A percentile compares a stretch with the other conserved stretches of the same genome.
Evolutionary conservation across 2,797 vertebrate species (phyloP).

Genomic region (Amphiprion clarkii): DNA sequence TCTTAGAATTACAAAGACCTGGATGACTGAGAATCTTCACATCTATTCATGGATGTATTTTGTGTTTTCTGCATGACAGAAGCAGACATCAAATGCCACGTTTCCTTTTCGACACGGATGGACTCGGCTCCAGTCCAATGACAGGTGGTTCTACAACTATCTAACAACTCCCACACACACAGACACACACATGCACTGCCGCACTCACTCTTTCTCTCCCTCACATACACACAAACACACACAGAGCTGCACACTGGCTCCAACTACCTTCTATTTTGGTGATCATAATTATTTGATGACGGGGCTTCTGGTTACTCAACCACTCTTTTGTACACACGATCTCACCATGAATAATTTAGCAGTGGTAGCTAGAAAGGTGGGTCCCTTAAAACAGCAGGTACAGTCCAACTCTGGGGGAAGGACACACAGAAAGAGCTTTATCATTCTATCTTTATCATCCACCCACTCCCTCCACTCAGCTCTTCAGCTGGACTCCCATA

Average conservation of each 20-base stretch:
- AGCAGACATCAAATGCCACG: conserved; percentile 36
- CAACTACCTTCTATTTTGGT: conserved; percentile 68
- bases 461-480: conserved; percentile 31
- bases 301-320: conserved; percentile 87
- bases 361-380: conserved; percentile 57
- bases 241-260: conserved; percentile 36
- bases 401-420: conserved; percentile 58
- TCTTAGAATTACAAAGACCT: no score
- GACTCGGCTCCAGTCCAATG: conserved; percentile 49
- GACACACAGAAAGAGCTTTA: conserved; percentile 35
- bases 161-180: conserved; percentile 54
- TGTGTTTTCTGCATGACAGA: conserved; percentile 23
- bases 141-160: conserved; percentile 47
- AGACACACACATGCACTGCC: conserved; percentile 2
- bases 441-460: conserved; percentile 46
- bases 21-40: no score
- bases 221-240: conserved; percentile 29
- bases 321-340: conserved; percentile 84
- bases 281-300: conserved; percentile 87
- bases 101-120: conserved; percentile 49
- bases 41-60: no score
- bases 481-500: conserved; percentile 31
- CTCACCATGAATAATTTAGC: conserved; percentile 91
- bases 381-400: conserved; percentile 71
- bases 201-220: conserved; percentile 32